phyloP scores from a whole-genome alignment of 2,888 invertebrate genomes.

The Euclidia mi region DNA sequence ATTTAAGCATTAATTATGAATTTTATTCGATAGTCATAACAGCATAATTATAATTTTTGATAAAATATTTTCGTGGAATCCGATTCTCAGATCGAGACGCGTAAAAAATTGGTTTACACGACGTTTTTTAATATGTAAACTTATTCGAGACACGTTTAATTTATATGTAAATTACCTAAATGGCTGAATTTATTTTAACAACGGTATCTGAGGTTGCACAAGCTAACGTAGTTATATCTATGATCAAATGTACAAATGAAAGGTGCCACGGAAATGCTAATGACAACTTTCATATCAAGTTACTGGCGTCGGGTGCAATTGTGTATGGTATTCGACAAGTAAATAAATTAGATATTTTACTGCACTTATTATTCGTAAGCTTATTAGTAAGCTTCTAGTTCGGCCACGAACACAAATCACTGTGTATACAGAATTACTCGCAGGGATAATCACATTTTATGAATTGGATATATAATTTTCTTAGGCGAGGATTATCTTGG shows the following conservation, averaged over 20 bases:
- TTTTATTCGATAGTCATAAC: constrained; percentile 46
- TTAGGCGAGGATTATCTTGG: no score
- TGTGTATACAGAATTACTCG: no score
- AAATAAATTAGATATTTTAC: constrained; percentile 7
- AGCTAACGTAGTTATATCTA: not conserved
- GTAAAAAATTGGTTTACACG: constrained; percentile 21
- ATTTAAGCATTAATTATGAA: constrained; percentile 44
- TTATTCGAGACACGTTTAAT: constrained; percentile 11
- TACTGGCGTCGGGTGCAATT: not conserved
- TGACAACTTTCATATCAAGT: not conserved
- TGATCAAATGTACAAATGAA: constrained; percentile 3
- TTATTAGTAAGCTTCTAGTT: no score
- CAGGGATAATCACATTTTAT: no score
- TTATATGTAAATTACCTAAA: constrained; percentile 13
- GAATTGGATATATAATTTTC: no score
- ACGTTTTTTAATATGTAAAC: constrained; percentile 11
- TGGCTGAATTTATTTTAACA: constrained; percentile 14
- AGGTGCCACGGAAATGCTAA: constrained; percentile 3
- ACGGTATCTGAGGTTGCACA: constrained; percentile 6
- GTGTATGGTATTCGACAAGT: not conserved
- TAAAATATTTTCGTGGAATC: constrained; percentile 37
- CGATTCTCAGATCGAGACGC: constrained; percentile 32
- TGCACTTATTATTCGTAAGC: not conserved
- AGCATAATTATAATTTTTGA: constrained; percentile 40
- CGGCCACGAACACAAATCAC: no score